A percentile compares a stretch with the other conserved stretches of the same genome.
Evolutionary conservation across 2,797 vertebrate species (phyloP).

Genomic region (Melanogrammus aeglefinus): DNA sequence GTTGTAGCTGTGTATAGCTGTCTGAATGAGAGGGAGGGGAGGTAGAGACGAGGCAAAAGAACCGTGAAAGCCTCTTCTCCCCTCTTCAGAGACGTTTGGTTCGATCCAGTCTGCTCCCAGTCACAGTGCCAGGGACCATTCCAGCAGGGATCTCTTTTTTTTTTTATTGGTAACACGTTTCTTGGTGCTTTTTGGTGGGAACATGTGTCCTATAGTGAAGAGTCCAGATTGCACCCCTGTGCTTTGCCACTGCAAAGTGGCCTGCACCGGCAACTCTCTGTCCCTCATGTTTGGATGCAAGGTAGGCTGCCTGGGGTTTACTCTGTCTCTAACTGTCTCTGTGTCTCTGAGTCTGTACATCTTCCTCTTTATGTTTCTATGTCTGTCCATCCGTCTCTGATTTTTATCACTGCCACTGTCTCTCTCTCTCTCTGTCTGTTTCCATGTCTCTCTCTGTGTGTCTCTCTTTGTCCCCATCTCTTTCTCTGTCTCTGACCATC

Average conservation of each 20-base stretch:
- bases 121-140: background rate
- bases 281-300: slow-evolving; percentile 98
- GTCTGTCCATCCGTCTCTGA: background rate
- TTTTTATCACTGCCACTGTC: background rate
- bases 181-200: slow-evolving; percentile 52
- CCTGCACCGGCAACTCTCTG: slow-evolving; percentile 91
- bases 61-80: background rate
- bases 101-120: background rate
- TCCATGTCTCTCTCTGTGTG: background rate
- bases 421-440: background rate
- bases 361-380: slow-evolving; percentile 9
- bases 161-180: background rate
- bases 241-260: slow-evolving; percentile 98
- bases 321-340: background rate
- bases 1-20: too few relatives aligned
- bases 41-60: background rate
- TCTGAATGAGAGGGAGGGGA: too few relatives aligned
- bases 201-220: slow-evolving; percentile 89
- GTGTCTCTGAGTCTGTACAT: slow-evolving; percentile 1
- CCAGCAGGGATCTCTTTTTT: background rate
- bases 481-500: background rate
- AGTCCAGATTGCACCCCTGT: slow-evolving; percentile 85
- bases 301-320: slow-evolving; percentile 75
- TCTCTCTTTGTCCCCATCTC: background rate
- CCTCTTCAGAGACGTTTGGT: background rate